Evolutionary conservation across 2,888 invertebrate species (phyloP).

Genomic region (Stegana nigrithorax): DNA sequence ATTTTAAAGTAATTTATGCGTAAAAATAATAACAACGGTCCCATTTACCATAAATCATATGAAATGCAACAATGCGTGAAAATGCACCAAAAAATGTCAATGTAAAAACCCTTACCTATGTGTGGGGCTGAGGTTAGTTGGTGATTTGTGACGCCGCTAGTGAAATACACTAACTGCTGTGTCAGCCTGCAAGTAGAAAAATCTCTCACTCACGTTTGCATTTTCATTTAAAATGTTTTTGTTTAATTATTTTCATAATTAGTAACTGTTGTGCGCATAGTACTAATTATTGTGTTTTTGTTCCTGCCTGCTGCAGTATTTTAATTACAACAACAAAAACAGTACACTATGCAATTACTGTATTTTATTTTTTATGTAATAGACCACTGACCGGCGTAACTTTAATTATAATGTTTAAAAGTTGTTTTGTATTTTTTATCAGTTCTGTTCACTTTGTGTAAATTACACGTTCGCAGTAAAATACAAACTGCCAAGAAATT

Average conservation of each 20-base stretch:
- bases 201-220: background rate
- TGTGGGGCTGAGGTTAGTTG: background rate
- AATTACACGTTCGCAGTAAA: background rate
- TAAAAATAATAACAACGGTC: background rate
- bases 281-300: background rate
- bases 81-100: background rate
- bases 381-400: background rate
- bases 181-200: background rate
- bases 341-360: background rate
- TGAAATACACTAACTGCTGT: too few species aligned
- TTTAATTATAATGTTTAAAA: background rate
- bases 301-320: background rate
- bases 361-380: background rate
- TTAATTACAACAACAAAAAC: background rate
- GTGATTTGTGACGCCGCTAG: background rate
- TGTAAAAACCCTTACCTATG: background rate
- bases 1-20: constrained; percentile 10
- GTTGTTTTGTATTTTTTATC: too few species aligned
- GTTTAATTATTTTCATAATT: constrained; percentile 12
- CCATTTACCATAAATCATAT: constrained; percentile 6
- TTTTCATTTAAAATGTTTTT: background rate
- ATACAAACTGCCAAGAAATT: background rate
- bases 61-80: background rate
- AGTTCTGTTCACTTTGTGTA: too few species aligned
- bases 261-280: background rate